These are phyloP conservation scores for Eustalomyia histrio DNA, from an alignment of 2,888 invertebrate species.

Conservation along the genomic window DNA sequence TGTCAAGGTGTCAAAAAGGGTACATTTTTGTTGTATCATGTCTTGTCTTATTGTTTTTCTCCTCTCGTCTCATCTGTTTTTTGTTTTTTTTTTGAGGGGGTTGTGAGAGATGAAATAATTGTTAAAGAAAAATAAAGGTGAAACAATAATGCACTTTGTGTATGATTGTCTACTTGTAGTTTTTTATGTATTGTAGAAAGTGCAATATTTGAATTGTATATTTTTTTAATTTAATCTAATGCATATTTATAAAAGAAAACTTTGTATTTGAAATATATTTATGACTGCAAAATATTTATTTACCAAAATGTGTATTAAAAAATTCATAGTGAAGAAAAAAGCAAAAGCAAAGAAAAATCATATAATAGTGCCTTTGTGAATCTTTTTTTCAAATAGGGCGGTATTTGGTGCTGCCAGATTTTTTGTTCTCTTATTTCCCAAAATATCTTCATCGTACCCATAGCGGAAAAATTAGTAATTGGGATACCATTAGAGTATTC, in stretches of 20 bases:
- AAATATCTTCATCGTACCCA: no score
- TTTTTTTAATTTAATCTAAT: conserved; percentile 13
- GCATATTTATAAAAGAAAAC: conserved; percentile 12
- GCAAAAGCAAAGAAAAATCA: conserved; percentile 20
- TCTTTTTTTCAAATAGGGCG: background rate
- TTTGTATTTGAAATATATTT: background rate
- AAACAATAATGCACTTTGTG: conserved; percentile 5
- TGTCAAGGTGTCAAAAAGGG: conserved; percentile 57
- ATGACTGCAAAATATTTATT: conserved; percentile 7
- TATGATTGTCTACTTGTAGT: background rate
- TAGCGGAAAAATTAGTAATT: no score
- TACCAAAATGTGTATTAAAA: conserved; percentile 41
- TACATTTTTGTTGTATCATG: conserved; percentile 30
- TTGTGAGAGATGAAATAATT: conserved; percentile 20
- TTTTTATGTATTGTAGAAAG: background rate
- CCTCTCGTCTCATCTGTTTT: conserved; percentile 22
- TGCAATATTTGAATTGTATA: background rate
- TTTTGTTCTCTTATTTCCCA: no score
- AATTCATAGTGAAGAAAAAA: background rate
- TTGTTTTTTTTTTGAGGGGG: conserved; percentile 11
- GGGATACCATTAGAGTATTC: no score
- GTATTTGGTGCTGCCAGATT: no score
- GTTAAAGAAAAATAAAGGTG: background rate
- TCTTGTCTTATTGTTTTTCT: background rate
- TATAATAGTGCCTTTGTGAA: conserved; percentile 26